These are phyloP conservation scores for Coranthus polyacanthus DNA, from an alignment of 2,797 vertebrate genomes.

Conservation along the genomic window DNA sequence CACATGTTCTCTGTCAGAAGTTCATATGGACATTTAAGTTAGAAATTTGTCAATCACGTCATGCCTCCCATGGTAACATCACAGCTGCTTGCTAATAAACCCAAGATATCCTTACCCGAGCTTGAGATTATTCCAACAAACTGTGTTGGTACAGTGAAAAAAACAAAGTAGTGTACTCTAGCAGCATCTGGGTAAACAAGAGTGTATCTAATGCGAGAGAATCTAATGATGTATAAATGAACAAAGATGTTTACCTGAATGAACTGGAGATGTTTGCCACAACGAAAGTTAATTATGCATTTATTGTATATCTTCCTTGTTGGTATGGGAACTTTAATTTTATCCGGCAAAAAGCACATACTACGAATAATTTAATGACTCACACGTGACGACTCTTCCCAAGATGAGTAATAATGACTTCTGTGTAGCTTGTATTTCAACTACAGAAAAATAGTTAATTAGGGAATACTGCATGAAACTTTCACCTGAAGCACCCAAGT, in stretches of 20 bases:
- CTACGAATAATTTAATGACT: conserved; percentile 10
- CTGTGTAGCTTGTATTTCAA: conserved; percentile 5
- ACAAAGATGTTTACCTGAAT: conserved; percentile 16
- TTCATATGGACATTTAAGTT: too few species aligned
- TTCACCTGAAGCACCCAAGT: conserved; percentile 3
- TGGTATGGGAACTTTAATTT: background rate
- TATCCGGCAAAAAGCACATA: conserved; percentile 1
- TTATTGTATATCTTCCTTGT: background rate
- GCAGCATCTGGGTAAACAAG: conserved; percentile 3
- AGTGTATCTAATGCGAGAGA: conserved; percentile 14
- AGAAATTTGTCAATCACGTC: too few species aligned
- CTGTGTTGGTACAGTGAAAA: background rate
- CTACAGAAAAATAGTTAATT: conserved; percentile 15
- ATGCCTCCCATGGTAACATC: background rate
- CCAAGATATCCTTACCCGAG: background rate
- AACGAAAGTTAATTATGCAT: conserved; percentile 17
- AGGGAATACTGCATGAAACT: background rate
- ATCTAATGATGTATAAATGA: conserved; percentile 13
- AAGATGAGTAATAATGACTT: conserved; percentile 6
- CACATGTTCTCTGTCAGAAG: too few species aligned
- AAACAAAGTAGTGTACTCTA: background rate
- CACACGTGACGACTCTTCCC: conserved; percentile 13
- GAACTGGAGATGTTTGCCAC: background rate
- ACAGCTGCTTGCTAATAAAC: conserved; percentile 17
- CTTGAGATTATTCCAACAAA: conserved; percentile 5